Conservation (phyloP, 1,140 invertebrate species). For the Lepidotrigona ventralis region DNA sequence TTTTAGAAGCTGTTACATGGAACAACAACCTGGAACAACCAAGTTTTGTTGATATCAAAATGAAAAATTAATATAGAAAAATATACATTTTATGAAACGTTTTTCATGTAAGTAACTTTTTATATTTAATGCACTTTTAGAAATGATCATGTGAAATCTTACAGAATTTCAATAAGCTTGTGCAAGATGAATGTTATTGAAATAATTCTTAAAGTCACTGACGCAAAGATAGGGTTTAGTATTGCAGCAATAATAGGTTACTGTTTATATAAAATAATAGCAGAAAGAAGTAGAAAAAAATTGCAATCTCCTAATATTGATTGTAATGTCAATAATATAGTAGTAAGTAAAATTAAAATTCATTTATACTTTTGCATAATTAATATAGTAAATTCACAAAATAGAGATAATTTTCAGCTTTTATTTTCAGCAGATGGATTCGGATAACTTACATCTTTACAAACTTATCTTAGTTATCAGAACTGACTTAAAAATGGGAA, state of each 20-base stretch:
- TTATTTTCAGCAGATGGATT: slow-evolving; percentile 27
- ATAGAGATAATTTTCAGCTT: background rate
- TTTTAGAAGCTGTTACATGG: background rate
- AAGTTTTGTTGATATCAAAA: background rate
- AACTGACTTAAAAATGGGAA: slow-evolving; percentile 95
- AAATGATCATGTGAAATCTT: background rate
- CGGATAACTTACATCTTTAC: slow-evolving; percentile 80
- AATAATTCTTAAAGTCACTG: slow-evolving; percentile 14
- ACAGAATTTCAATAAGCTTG: slow-evolving; percentile 1
- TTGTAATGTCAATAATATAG: background rate
- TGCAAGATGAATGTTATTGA: slow-evolving; percentile 30
- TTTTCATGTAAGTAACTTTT: background rate
- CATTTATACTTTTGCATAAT: slow-evolving; percentile 1
- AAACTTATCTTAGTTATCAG: slow-evolving; percentile 94
- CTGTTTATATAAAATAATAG: slow-evolving; percentile 53
- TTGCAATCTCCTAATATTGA: slow-evolving; percentile 15
- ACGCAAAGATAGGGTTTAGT: slow-evolving; percentile 43
- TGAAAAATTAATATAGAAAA: background rate
- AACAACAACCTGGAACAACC: background rate
- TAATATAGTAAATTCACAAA: background rate
- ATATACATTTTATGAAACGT: background rate
- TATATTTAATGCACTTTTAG: background rate
- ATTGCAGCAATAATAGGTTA: slow-evolving; percentile 49
- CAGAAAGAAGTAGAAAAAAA: slow-evolving; percentile 5
- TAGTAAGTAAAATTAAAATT: slow-evolving; percentile 24